Evolutionary conservation across 2,113 vertebrate species (phyloP), one percentile per base, ranked within the genome.

Genomic region (Mirounga angustirostris): DNA sequence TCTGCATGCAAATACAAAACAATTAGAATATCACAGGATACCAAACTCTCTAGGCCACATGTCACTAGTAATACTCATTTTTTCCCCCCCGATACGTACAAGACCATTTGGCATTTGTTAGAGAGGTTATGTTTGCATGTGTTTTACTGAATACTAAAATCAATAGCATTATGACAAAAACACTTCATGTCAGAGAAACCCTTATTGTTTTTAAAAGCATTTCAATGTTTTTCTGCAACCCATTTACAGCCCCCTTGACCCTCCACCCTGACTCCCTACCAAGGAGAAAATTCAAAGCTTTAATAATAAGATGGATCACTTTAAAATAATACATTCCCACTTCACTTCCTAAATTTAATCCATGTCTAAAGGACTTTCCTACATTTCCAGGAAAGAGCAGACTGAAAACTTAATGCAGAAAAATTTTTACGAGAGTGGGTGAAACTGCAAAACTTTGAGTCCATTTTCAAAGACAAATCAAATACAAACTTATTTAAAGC

Each of bases 21-120:
- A 52, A 74, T 93, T 52, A 93, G 65, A 46, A 46, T 46, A 82
- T 93, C 86, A 97, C 67, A 85, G 43, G 15, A 78, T 50, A 76
- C 9, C n/a, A 63, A 58, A 21, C 40, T 84, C 82, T 94, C 33
- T 26, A 94, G 89, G 97, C 86, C 56, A 0, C 52, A 78, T 65
- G 83, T 96, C 96, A 95, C 84, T 59, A 33, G 19, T 59, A 30
- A 82, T n/a, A 50, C 19, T 94, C 21, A 86, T 86, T 91, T 95
- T 84, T 94, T n/a, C 36, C 94, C 83, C 79, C 95, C 83, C 79
- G 50, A 79, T 59, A 50, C 21, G 5, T 43, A 67, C 26, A 61
- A 63, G 82, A 82, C 22, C 50, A 61, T 74, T 73, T 96, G 59
- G 26, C 65, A 90, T 91, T 92, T 85, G 58, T 52, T 78, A 76